A percentile compares a stretch with the other conserved stretches of the same genome.
Evolutionary conservation across 2,888 invertebrate genomes (phyloP).

Genomic region (Caenorhabditis wallacei): DNA sequence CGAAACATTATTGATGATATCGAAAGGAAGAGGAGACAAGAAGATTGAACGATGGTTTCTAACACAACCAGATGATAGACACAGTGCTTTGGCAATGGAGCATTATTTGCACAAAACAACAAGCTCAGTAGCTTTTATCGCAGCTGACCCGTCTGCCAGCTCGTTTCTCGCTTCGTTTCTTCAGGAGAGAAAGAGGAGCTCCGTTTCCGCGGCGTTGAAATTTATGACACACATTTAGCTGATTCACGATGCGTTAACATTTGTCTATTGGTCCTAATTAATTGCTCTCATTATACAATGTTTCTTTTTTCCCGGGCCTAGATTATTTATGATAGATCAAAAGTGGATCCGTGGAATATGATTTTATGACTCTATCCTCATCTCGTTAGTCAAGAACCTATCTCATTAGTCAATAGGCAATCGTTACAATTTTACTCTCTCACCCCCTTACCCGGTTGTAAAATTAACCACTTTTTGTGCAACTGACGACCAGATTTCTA

Average conservation of each 20-base stretch:
- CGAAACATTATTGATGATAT: constrained; percentile 65
- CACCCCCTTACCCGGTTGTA: neutral
- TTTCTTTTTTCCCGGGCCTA: neutral
- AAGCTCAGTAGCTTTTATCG: constrained; percentile 19
- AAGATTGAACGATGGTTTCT: constrained; percentile 67
- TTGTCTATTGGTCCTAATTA: constrained; percentile 45
- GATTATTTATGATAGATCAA: too few relatives aligned
- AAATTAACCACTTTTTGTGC: constrained; percentile 21
- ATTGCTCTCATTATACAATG: neutral
- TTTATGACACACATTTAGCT: constrained; percentile 56
- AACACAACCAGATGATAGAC: constrained; percentile 64
- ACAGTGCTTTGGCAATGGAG: constrained; percentile 52
- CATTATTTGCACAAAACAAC: constrained; percentile 54
- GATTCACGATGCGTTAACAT: constrained; percentile 52
- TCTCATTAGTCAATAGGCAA: too few relatives aligned
- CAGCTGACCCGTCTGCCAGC: constrained; percentile 61
- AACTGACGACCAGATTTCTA: constrained; percentile 48
- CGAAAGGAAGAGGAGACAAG: constrained; percentile 34
- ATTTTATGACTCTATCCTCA: too few relatives aligned
- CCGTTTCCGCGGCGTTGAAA: constrained; percentile 30
- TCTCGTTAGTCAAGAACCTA: too few relatives aligned
- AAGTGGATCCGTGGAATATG: too few relatives aligned
- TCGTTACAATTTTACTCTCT: too few relatives aligned
- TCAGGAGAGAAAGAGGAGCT: neutral
- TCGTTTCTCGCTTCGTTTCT: constrained; percentile 50